Base-by-base conservation (phyloP, 2,888 invertebrate species). In the Conchocele bisecta region DNA sequence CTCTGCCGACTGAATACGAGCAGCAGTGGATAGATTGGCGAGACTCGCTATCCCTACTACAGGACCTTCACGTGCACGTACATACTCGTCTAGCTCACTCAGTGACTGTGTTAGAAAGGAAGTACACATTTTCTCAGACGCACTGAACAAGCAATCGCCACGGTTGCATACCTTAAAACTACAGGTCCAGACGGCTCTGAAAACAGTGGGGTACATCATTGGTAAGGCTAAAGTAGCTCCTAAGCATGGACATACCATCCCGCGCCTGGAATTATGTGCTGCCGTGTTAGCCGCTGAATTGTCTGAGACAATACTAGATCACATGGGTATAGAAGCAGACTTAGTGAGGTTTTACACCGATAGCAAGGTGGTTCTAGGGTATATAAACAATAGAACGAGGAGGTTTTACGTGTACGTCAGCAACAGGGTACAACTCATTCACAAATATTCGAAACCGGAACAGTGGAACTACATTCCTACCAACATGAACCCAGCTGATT, bases 181-280 rank as follows among this genome's bases (percentile, higher is more conserved):
- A 15, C 22, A 20, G 0, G 22, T 56, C 17, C 2, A 13, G 0
- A 50, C 72, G 13, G 59, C 57, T 15, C 28, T 41, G 3, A 24
- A 7, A 7, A 15, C 57, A 7, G n/a, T 68, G 6, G 56, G 73
- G 1, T 79, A 75, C 39, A 28, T 75, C 7, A 20, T 80, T 9
- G 77, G 81, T 6, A 82, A 82, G 37, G 65, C 74, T 6, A 81
- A 66, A 29, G 51, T 76, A 1, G 69, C 77, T 29, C 81, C 77
- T 11, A 13, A 35, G 0, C 46, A 28, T 15, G 44, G 78, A 26
- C 57, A 67, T 29, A 79, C 77, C 0, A 75, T 81, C 17, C 75
- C 81, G 1, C 44, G 73, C n/a, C 58, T 82, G n/a, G 78, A 82
- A 53, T 57, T 78, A 2, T 77, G 74, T 42, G 79, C 72, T 11